Base-by-base conservation (phyloP, 2,113 vertebrate genomes). In the Dasyprocta punctata region DNA sequence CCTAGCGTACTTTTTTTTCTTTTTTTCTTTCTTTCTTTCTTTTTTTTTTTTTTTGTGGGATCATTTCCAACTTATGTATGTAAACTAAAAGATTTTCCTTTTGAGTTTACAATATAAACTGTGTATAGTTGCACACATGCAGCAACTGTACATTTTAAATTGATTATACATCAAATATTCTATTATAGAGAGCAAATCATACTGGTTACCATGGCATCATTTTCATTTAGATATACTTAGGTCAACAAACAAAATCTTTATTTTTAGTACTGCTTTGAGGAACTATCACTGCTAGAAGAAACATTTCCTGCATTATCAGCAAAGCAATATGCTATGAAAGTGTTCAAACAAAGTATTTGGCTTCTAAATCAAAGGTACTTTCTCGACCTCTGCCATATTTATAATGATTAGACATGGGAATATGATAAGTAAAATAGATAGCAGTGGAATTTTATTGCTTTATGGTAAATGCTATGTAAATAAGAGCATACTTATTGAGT, bases 171-270 rank as follows among this genome's bases (percentile, higher is more conserved):
- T 65, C 86, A 82, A 49, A 38, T 85, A 83, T 83, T 47, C 22
- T 56, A 83, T 33, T 93, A 82, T 3, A 81, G 24, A 88, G n/a
- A 84, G 36, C 14, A 97, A 94, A 84, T 54, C 24, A 89, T 36
- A 69, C 11, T 73, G 9, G 28, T 96, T 75, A 92, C 65, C 65
- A 92, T 28, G 60, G 52, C 5, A 86, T 77, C 38, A 71, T 56
- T 81, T 87, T 73, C 19, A 82, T 80, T 73, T 86, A 89, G 1
- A 61, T 75, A 87, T 11, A 91, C 3, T 81, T 60, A 63, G 5
- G 33, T 86, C 41, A 97, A 96, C 95, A 92, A 71, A 33, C 9
- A 30, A 77, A 83, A 78, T 38, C 73, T 92, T 92, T 92, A 65
- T 87, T 92, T 88, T 92, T n/a, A 78, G 33, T 69, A 52, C 36